Percentiles rank a stretch among this genome's conserved stretches.
These are phyloP conservation scores for Acanthisitta chloris DNA, from an alignment of 2,113 vertebrate species.

Conservation along the genomic window DNA sequence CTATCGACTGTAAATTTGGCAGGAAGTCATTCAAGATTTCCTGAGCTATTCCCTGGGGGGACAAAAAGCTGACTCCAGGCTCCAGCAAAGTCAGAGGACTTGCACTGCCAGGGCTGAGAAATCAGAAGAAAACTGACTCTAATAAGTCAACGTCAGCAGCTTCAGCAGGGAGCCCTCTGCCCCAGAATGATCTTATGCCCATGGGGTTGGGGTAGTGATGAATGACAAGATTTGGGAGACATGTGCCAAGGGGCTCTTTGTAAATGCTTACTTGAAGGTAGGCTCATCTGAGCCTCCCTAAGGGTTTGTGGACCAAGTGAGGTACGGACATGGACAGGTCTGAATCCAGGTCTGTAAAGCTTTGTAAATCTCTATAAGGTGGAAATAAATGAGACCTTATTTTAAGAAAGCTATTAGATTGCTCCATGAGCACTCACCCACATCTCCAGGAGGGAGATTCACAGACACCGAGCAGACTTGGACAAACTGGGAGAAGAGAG, in stretches of 20 bases:
- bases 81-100: neutral
- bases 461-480: rapidly evolving
- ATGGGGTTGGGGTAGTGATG: rapidly evolving
- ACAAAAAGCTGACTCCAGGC: neutral
- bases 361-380: neutral
- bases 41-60: conserved; percentile 3
- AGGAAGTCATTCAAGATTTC: conserved; percentile 56
- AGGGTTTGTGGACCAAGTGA: neutral
- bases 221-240: rapidly evolving
- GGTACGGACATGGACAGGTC: rapidly evolving
- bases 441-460: neutral
- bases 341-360: neutral
- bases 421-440: neutral
- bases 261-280: neutral
- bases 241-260: neutral
- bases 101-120: neutral
- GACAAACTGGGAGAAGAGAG: neutral
- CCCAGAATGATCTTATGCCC: neutral
- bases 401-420: neutral
- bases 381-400: neutral
- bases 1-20: conserved; percentile 9
- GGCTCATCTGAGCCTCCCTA: neutral
- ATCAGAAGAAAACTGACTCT: neutral
- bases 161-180: neutral
- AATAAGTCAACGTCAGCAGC: neutral